Conservation (phyloP, 2,113 vertebrate genomes). For the Scatophagus argus region DNA sequence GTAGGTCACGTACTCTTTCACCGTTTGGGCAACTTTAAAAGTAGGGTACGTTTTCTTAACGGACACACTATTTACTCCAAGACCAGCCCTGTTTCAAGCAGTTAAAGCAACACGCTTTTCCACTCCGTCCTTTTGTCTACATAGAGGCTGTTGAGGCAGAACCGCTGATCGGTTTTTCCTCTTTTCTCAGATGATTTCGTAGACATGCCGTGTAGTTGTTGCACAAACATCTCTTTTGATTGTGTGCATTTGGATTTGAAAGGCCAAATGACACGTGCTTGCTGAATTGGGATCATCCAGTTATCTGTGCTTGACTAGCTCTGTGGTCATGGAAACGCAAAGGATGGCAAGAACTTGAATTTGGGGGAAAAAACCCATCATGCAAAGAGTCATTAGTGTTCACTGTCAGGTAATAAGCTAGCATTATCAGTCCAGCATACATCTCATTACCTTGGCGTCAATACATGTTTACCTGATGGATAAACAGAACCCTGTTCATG, state of each 20-base stretch:
- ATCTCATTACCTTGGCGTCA: conserved; percentile 79
- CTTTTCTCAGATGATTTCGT: conserved; percentile 16
- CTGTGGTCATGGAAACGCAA: conserved; percentile 20
- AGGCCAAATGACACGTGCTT: neutral
- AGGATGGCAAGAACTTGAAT: conserved; percentile 11
- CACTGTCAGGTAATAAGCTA: conserved; percentile 57
- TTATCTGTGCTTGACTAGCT: neutral
- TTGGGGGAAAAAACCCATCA: neutral
- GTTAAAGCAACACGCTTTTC: conserved; percentile 43
- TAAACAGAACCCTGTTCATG: conserved; percentile 68
- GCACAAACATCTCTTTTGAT: neutral
- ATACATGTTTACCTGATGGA: conserved; percentile 75
- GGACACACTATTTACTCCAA: neutral
- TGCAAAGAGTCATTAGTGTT: conserved; percentile 55
- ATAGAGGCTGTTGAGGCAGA: neutral
- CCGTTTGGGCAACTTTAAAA: conserved; percentile 58
- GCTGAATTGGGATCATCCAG: neutral
- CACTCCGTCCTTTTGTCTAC: conserved; percentile 62
- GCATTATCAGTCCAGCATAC: conserved; percentile 76
- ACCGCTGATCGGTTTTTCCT: conserved; percentile 25
- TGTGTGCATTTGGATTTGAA: neutral
- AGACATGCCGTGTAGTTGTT: conserved; percentile 3
- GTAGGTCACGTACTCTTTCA: conserved; percentile 19
- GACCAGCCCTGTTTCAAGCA: conserved; percentile 9
- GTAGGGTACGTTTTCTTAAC: conserved; percentile 6